Base-by-base conservation (phyloP, 1,140 invertebrate species). In the Drosophila elegans region DNA sequence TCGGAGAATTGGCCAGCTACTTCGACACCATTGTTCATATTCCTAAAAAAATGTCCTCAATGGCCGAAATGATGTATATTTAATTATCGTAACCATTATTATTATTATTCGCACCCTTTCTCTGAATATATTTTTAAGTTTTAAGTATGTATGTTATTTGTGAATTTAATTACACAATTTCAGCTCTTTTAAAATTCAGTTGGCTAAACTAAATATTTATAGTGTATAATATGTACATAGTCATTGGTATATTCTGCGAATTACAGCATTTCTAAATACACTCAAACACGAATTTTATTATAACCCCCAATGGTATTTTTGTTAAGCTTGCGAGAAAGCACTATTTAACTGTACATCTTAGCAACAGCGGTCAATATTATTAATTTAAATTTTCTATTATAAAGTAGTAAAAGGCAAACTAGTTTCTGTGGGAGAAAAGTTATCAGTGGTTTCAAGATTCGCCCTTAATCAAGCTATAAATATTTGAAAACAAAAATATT, bases 61-160 rank as follows among this genome's bases (percentile, higher is more conserved):
- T 98, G 97, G 97, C 97, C 56, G 97, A 98, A 93, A 98, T 98
- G 97, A 98, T 98, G 97, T 98, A 98, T 92, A 98, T 97, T 93
- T 98, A 80, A 59, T 39, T 34, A 32, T 45, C 29, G 34, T 36
- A 34, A 16, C n/a, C 11, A 11, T 21, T 46, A 56, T 42, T 44
- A 42, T 21, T 21, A 21, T 21, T 21, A 41, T 36, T 66, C 21
- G 29, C 38, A 63, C 11, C 9, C 16, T 42, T 51, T 53, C 45
- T 68, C 38, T 9, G 38, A 68, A 44, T 66, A n/a, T 66, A 52
- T 36, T 29, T 66, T 38, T 53, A 66, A 68, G 61, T 27, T 48
- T 36, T 36, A 48, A 12, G 34, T 59, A 38, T 59, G 32, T 66
- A 64, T 67, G 64, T 68, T 68, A 68, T 41, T 51, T 67, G 64